Evolutionary conservation across 2,797 vertebrate genomes (phyloP).

Genomic region (Gallinago solitaria): DNA sequence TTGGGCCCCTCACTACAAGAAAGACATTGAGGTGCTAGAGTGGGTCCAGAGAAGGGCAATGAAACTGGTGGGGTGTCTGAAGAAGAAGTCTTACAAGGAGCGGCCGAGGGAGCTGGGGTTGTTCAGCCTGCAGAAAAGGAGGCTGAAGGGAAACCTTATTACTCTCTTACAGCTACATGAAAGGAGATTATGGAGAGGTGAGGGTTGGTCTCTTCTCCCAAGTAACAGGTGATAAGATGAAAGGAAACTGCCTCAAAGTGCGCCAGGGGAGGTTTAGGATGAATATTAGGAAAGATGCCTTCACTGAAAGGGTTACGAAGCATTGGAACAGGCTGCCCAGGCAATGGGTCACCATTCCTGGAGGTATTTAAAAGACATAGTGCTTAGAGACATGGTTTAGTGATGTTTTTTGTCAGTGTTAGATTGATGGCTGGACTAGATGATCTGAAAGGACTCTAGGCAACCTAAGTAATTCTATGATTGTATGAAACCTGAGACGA

Average conservation of each 20-base stretch:
- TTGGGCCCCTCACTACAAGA: background rate
- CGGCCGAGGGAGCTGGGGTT: background rate
- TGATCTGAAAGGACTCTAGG: background rate
- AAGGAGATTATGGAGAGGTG: background rate
- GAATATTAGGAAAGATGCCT: background rate
- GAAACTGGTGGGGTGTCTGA: background rate
- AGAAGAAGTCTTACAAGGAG: background rate
- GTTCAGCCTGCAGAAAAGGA: background rate
- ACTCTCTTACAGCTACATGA: too few species aligned
- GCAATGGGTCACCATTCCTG: background rate
- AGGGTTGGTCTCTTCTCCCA: background rate
- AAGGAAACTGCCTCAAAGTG: background rate
- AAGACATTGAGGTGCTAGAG: background rate
- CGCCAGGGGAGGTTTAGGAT: background rate
- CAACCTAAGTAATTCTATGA: background rate
- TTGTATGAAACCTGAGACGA: background rate
- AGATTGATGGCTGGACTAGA: background rate
- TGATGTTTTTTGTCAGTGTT: background rate
- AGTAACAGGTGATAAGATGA: background rate
- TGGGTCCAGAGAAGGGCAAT: background rate
- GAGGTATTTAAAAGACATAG: background rate
- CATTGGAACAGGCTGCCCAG: background rate
- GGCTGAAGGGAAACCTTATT: background rate
- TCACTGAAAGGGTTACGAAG: background rate
- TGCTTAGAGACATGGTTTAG: background rate